Evolutionary conservation across 2,888 invertebrate species (phyloP).

Genomic region (Chrysodeixis includens): DNA sequence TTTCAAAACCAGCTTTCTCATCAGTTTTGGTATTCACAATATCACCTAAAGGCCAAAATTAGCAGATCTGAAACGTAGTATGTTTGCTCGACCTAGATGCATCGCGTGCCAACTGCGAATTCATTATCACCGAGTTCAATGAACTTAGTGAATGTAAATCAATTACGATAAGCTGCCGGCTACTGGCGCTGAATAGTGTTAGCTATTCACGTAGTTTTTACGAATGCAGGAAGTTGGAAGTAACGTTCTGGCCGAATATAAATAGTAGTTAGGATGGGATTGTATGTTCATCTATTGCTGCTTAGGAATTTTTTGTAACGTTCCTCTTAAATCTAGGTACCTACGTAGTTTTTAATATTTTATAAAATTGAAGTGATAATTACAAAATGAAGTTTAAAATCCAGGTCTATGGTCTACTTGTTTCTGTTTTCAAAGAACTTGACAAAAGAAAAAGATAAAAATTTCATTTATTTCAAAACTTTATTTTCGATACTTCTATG

Average conservation of each 20-base stretch:
- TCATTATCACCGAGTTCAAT: not conserved
- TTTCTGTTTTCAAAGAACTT: too few species aligned
- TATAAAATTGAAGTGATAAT: too few species aligned
- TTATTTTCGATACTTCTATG: too few species aligned
- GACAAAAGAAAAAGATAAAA: too few species aligned
- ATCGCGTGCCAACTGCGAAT: constrained; percentile 4
- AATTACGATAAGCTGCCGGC: constrained; percentile 2
- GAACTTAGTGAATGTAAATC: constrained; percentile 1
- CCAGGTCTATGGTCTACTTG: too few species aligned
- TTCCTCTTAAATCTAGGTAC: too few species aligned
- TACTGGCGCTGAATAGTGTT: not conserved
- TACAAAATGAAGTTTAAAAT: too few species aligned
- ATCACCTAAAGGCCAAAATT: constrained; percentile 4
- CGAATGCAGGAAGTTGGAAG: not conserved
- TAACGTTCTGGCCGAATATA: not conserved
- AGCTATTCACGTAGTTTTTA: not conserved
- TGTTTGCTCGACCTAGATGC: constrained; percentile 1
- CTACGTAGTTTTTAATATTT: too few species aligned
- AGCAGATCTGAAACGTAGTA: not conserved
- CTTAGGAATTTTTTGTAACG: too few species aligned
- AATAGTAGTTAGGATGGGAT: too few species aligned
- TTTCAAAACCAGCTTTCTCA: not conserved
- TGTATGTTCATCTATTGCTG: too few species aligned
- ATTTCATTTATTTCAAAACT: too few species aligned
- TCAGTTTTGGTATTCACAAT: not conserved